These are phyloP conservation scores for Atlantisia rogersi DNA, from an alignment of 2,113 vertebrate genomes.

Conservation along the genomic window DNA sequence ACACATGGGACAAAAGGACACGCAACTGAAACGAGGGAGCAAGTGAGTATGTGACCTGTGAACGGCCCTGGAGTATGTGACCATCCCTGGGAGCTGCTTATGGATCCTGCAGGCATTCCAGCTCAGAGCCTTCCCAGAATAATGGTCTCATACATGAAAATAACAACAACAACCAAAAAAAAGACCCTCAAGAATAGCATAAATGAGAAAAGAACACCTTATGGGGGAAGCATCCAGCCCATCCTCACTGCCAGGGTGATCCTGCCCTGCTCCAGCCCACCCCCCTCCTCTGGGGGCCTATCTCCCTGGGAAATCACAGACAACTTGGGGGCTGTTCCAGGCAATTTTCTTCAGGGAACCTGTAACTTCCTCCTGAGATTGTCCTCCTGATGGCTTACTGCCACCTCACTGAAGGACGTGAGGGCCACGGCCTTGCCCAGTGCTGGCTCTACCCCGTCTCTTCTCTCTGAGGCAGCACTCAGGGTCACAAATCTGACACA, in stretches of 20 bases:
- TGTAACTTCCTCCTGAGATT: constrained; percentile 54
- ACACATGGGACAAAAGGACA: neutral
- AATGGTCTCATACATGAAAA: neutral
- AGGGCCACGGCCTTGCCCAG: neutral
- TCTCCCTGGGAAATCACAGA: constrained; percentile 56
- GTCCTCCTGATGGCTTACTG: neutral
- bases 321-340: constrained; percentile 52
- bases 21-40: neutral
- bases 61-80: neutral
- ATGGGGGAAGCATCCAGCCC: constrained; percentile 26
- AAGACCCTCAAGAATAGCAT: neutral
- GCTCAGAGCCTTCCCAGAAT: neutral
- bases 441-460: neutral
- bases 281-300: constrained; percentile 28
- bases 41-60: neutral
- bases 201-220: neutral
- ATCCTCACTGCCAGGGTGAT: constrained; percentile 46
- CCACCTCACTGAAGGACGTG: neutral
- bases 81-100: neutral
- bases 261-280: constrained; percentile 22
- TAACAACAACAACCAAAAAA: neutral
- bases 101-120: neutral
- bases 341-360: constrained; percentile 64
- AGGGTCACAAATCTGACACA: neutral
- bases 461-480: neutral